phyloP scores from a whole-genome alignment of 1,140 invertebrate genomes.

The Babylonia areolata region DNA sequence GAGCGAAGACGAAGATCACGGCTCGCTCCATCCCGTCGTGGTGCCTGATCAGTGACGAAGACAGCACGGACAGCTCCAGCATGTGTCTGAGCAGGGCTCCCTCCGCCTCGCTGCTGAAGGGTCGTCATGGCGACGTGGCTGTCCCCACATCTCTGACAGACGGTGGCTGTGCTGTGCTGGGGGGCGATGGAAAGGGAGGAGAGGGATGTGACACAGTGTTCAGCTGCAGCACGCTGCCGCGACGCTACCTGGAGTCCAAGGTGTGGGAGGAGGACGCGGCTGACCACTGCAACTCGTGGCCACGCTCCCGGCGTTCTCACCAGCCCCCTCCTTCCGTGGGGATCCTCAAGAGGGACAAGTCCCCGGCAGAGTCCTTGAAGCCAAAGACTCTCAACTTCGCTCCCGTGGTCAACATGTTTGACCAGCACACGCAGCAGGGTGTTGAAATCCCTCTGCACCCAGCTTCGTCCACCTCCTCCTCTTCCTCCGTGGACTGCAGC shows the following conservation, averaged over 20 bases:
- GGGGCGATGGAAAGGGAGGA: constrained; percentile 8
- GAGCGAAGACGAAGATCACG: constrained; percentile 59
- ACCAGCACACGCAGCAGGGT: constrained; percentile 52
- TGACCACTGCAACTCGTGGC: constrained; percentile 66
- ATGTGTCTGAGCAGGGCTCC: background rate
- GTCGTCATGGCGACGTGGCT: background rate
- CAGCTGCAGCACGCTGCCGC: constrained; percentile 40
- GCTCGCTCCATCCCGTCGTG: constrained; percentile 55
- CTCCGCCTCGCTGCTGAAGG: constrained; percentile 26
- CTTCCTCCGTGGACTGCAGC: background rate
- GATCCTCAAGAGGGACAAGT: constrained; percentile 66
- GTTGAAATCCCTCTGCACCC: constrained; percentile 57
- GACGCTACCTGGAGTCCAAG: constrained; percentile 33
- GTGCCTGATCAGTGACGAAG: constrained; percentile 64
- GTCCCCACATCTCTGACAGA: background rate
- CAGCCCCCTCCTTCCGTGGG: constrained; percentile 48
- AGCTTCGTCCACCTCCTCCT: constrained; percentile 12
- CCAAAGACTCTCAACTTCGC: constrained; percentile 68
- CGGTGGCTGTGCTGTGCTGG: background rate
- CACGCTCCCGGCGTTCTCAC: constrained; percentile 50
- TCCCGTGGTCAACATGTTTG: constrained; percentile 66
- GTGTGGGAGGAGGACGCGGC: constrained; percentile 39
- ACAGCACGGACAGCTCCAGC: constrained; percentile 41
- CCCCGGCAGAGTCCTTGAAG: constrained; percentile 48
- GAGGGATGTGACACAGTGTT: background rate